Evolutionary conservation across 1,140 invertebrate species (phyloP).

Genomic region (Drosophila mayri): DNA sequence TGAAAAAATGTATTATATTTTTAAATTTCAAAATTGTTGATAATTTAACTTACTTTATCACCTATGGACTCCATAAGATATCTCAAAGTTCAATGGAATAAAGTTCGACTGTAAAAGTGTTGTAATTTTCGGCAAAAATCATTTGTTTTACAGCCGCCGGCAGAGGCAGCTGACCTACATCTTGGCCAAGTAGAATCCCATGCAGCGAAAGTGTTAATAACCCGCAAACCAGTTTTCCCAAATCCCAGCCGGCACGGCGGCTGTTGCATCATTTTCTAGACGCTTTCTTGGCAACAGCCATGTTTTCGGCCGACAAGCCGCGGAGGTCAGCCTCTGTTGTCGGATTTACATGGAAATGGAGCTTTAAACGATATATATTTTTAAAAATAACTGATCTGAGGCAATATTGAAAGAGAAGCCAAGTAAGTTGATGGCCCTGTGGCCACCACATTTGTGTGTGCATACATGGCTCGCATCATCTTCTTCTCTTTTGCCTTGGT

Average conservation of each 20-base stretch:
- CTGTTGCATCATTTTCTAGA: constrained; percentile 76
- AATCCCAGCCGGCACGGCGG: constrained; percentile 37
- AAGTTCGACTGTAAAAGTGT: not conserved
- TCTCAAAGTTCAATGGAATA: constrained; percentile 1
- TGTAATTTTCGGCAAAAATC: constrained; percentile 2
- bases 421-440: constrained; percentile 67
- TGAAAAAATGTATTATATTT: not conserved
- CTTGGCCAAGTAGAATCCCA: constrained; percentile 60
- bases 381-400: constrained; percentile 41
- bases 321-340: constrained; percentile 68
- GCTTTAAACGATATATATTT: constrained; percentile 60
- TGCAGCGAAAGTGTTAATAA: constrained; percentile 80
- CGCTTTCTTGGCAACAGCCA: constrained; percentile 66
- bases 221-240: constrained; percentile 67
- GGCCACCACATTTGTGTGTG: constrained; percentile 60
- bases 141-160: constrained; percentile 29
- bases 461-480: constrained; percentile 47
- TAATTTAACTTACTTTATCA: not conserved
- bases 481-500: constrained; percentile 35
- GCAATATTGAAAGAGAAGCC: constrained; percentile 38
- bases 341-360: constrained; percentile 77
- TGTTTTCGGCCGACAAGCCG: constrained; percentile 15
- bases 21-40: not conserved
- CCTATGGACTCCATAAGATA: not conserved
- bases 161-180: constrained; percentile 70